Evolutionary conservation across 37 sponge, comb jelly and placozoan genomes (phyloP).

Genomic region (Haliclona indistincta): DNA sequence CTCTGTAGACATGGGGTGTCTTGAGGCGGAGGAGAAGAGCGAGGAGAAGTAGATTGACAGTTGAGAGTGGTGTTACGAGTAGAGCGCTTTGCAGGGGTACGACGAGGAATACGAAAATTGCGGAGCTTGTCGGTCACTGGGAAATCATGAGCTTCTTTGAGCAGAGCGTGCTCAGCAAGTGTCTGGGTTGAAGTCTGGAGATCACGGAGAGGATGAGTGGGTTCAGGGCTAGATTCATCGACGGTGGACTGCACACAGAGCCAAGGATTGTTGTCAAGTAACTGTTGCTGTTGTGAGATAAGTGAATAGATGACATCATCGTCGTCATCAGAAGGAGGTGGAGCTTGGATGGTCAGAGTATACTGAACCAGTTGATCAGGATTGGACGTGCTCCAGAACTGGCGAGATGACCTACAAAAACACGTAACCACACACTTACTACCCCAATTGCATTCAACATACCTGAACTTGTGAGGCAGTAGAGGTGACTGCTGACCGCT

Average conservation of each 20-base stretch:
- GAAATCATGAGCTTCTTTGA: too few species aligned
- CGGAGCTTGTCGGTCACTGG: conserved; percentile 2
- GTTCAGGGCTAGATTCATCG: too few species aligned
- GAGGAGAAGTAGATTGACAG: conserved; percentile 5
- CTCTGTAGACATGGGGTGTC: conserved; percentile 4
- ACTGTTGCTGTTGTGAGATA: not conserved
- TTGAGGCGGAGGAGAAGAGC: not conserved
- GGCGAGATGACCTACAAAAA: conserved; percentile 31
- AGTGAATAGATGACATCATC: not conserved
- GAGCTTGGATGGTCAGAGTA: conserved; percentile 52
- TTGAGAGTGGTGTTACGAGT: not conserved
- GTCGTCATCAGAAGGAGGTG: conserved; percentile 31
- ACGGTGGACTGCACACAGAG: not conserved
- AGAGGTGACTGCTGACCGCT: conserved; percentile 6
- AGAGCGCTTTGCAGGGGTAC: not conserved
- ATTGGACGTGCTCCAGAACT: conserved; percentile 54
- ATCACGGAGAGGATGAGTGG: not conserved
- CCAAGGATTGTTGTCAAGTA: not conserved
- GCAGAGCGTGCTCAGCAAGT: not conserved
- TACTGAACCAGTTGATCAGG: conserved; percentile 40
- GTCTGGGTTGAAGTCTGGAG: not conserved
- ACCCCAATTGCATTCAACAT: not conserved
- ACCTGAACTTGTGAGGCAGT: conserved; percentile 65
- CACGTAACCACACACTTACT: not conserved
- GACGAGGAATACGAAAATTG: conserved; percentile 40